Evolutionary conservation across 2,888 invertebrate species (phyloP), one percentile per base, ranked within the genome.

Genomic region (Hyppa rectilinea): DNA sequence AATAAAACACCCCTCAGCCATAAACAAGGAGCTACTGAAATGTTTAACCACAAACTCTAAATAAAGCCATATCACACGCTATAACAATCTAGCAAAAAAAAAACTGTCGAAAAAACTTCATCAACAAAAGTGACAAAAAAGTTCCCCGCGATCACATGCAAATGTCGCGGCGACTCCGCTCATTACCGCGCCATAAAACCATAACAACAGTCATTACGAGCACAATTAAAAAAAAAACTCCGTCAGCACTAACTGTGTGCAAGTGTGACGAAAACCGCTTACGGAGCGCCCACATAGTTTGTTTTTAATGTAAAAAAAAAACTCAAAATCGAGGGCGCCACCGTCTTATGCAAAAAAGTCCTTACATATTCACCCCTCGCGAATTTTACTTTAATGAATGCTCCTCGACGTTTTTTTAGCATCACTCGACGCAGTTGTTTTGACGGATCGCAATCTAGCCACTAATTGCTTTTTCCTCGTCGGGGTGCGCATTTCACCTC

Each of bases 391-490:
- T 93, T 96, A 95, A 96, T 95, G 95, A 95, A 95, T 94, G 95
- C 94, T 93, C 88, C 88, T 91, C 90, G 89, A 87, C 88, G 91
- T 95, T 95, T 95, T 95, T 93, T 92, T 88, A 78, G 83, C 90
- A 80, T 88, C 90, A 91, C 91, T 93, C 92, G 89, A 90, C 94
- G 92, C 95, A 95, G 95, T 96, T 95, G 96, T 96, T 96, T 96
- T 96, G 95, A 95, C 95, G 95, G 95, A 92, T 92, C 91, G 95
- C 96, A 95, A 95, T 96, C 95, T 95, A 95, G 95, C 95, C 95
- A 95, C 96, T 96, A 96, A 96, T 96, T 96, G 95, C 96, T 95
- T 96, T 95, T 95, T 94, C 95, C 94, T 94, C 92, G 89, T 92
- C 92, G 92, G 95, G 95, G 95, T 94, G 93, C 90, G 91, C 90